phyloP scores from a whole-genome alignment of 2,113 vertebrate genomes.

The Panurus biarmicus region DNA sequence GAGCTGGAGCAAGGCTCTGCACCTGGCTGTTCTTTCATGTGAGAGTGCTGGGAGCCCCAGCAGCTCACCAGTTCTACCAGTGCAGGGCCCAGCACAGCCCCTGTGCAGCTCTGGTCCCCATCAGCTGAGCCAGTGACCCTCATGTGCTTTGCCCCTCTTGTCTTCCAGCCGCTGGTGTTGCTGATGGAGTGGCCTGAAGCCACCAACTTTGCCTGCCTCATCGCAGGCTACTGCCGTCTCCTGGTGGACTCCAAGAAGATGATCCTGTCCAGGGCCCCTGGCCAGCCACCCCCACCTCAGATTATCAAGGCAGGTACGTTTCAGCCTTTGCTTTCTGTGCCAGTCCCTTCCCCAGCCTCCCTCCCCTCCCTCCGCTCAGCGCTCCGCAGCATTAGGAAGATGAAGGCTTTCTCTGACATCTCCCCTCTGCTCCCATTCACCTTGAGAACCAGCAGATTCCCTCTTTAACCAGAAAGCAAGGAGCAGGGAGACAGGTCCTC shows the following conservation, averaged over 20 bases:
- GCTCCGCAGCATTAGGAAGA: background rate
- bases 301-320: slow-evolving; percentile 98
- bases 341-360: background rate
- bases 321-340: slow-evolving; percentile 62
- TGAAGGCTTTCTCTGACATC: background rate
- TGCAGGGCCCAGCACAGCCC: background rate
- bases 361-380: background rate
- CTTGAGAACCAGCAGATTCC: background rate
- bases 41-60: background rate
- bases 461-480: background rate
- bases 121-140: background rate
- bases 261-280: slow-evolving; percentile 83
- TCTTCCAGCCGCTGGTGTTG: slow-evolving; percentile 85
- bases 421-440: background rate
- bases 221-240: slow-evolving; percentile 96
- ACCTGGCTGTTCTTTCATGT: background rate
- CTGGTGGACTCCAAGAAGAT: slow-evolving; percentile 94
- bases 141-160: background rate
- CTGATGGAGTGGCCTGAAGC: slow-evolving; percentile 99
- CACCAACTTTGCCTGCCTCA: slow-evolving; percentile 93
- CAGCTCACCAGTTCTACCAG: background rate
- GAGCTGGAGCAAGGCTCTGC: background rate
- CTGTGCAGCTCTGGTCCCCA: background rate
- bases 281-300: slow-evolving; percentile 77
- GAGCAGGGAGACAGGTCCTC: background rate